A percentile compares a stretch with the other conserved stretches of the same genome.
These are phyloP conservation scores for Catharus fuscescens DNA, from an alignment of 2,113 vertebrate genomes.

Conservation along the genomic window DNA sequence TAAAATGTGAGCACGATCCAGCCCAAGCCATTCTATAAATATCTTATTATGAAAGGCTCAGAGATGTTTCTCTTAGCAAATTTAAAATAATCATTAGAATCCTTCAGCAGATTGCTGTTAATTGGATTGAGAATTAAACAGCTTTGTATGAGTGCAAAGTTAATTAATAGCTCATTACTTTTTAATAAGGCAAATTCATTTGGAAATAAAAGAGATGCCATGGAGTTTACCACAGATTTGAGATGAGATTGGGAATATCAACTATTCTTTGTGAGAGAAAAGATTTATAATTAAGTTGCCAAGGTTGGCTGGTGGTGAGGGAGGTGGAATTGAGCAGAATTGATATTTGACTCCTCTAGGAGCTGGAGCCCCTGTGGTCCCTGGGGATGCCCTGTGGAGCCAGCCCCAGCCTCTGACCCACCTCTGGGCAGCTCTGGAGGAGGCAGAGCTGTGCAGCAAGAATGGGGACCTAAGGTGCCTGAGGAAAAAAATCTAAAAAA, in stretches of 20 bases:
- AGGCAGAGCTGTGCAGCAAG: not conserved
- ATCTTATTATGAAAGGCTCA: conserved; percentile 76
- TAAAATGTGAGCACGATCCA: conserved; percentile 60
- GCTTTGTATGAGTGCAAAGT: conserved; percentile 79
- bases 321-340: not conserved
- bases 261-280: conserved; percentile 14
- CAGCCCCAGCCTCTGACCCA: not conserved
- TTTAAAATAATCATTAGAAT: conserved; percentile 84
- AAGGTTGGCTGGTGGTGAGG: not conserved
- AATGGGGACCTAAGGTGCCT: accelerated
- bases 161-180: conserved; percentile 87
- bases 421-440: not conserved
- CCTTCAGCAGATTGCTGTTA: conserved; percentile 84
- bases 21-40: conserved; percentile 74
- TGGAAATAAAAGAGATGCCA: conserved; percentile 73
- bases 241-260: conserved; percentile 69
- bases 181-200: conserved; percentile 82
- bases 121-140: conserved; percentile 84
- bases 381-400: not conserved
- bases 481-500: too few relatives aligned
- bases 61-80: conserved; percentile 85
- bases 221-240: conserved; percentile 68
- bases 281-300: conserved; percentile 44
- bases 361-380: not conserved
- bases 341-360: not conserved